Evolutionary conservation across 2,888 invertebrate species (phyloP), one percentile per base, ranked within the genome.

Genomic region (Plebejus argus): DNA sequence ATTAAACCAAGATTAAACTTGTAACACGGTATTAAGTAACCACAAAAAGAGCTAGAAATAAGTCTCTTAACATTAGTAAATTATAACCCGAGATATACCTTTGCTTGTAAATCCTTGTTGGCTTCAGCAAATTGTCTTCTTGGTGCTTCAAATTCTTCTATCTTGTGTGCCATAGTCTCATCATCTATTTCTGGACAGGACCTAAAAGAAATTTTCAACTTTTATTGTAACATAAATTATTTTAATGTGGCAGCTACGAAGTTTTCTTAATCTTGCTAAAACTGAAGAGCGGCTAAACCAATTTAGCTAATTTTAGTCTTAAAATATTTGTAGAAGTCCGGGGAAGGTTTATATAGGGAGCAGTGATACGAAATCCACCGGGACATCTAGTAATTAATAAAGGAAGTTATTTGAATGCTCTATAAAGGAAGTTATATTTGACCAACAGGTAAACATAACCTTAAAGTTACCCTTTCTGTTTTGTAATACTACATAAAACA

Each of bases 21-120:
- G 39, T 39, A 39, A 39, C 39, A 39, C 2, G 39, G 0, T 79
- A 56, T 49, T 53, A 5, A 53, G 0, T 18, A 15, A 49, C 4
- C 15, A 15, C 15, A 15, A 49, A 15, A 0, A 15, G 18, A 53
- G 18, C 49, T 4, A 53, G 5, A 53, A 53, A 53, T 4, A 49
- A 1, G 12, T 18, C 18, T 53, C 15, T 15, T n/a, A n/a, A n/a
- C n/a, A n/a, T n/a, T n/a, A n/a, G n/a, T 20, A 6, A 61, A 61
- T 20, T 8, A 58, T 15, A 79, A 70, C 33, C 75, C 33, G 18
- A n/a, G 77, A 76, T 56, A 61, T 77, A 45, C 96, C 91, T 95
- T 95, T 81, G 95, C 93, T 86, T 97, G 96, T 56, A 96, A 94
- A 82, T 92, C 87, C 81, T 93, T 94, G 86, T 96, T 96, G 0